These are phyloP conservation scores for Nipponacmea schrenckii DNA, from an alignment of 2,888 invertebrate genomes.

Conservation along the genomic window DNA sequence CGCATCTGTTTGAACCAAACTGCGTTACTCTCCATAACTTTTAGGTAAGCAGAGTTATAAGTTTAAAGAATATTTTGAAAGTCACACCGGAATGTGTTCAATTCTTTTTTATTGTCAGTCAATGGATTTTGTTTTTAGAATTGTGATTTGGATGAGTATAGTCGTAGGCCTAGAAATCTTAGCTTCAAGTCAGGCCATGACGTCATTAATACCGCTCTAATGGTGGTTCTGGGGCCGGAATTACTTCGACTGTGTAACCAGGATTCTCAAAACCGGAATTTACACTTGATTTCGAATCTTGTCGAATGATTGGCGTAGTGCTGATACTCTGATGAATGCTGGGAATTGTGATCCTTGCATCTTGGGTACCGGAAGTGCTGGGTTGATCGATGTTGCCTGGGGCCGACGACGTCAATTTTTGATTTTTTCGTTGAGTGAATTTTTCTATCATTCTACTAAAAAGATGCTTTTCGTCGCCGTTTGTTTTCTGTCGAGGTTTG, in stretches of 20 bases:
- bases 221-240: not conserved
- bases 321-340: not conserved
- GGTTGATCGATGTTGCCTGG: conserved; percentile 1
- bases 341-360: not conserved
- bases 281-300: not conserved
- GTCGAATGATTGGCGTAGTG: not conserved
- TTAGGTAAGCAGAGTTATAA: too few relatives aligned
- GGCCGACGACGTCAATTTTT: not conserved
- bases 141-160: too few relatives aligned
- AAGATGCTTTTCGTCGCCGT: not conserved
- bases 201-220: not conserved
- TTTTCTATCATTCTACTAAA: not conserved
- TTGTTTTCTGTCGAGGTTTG: not conserved
- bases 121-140: too few relatives aligned
- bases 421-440: conserved; percentile 2
- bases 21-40: too few relatives aligned
- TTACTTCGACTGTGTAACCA: not conserved
- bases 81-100: too few relatives aligned
- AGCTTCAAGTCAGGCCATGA: not conserved
- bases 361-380: not conserved
- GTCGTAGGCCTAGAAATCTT: too few relatives aligned
- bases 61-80: too few relatives aligned
- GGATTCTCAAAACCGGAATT: not conserved
- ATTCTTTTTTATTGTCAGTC: too few relatives aligned
- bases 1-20: too few relatives aligned